phyloP scores from a whole-genome alignment of 37 sponge, comb jelly and placozoan species.

The Haliclona indistincta region DNA sequence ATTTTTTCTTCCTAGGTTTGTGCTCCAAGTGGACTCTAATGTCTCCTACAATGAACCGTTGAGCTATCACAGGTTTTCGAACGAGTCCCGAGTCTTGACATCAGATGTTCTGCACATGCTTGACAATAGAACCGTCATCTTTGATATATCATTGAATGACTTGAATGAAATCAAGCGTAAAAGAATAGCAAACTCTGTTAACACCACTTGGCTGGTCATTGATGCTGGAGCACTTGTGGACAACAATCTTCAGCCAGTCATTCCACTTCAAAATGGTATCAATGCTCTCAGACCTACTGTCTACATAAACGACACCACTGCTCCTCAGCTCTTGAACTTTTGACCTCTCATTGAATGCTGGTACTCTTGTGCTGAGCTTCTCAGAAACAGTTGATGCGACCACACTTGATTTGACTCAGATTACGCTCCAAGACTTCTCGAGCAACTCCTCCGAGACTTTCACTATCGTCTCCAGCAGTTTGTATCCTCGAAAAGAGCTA shows the following conservation, averaged over 20 bases:
- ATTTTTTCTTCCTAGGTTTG: constrained; percentile 52
- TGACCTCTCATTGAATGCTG: constrained; percentile 67
- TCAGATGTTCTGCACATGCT: constrained; percentile 54
- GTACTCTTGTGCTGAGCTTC: constrained; percentile 73
- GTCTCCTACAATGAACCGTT: constrained; percentile 55
- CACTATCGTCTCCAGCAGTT: constrained; percentile 33
- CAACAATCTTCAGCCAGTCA: constrained; percentile 68
- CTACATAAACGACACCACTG: constrained; percentile 68
- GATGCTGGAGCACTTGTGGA: constrained; percentile 61
- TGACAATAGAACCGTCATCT: constrained; percentile 74
- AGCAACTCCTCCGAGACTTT: constrained; percentile 12
- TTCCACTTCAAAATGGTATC: constrained; percentile 79
- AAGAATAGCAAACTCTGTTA: constrained; percentile 52
- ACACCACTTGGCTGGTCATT: constrained; percentile 84
- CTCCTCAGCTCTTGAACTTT: constrained; percentile 64
- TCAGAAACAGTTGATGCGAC: constrained; percentile 88
- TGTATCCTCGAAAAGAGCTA: constrained; percentile 25
- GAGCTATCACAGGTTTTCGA: constrained; percentile 56
- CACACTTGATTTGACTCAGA: constrained; percentile 69
- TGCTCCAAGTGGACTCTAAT: constrained; percentile 66
- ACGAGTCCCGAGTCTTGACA: constrained; percentile 43
- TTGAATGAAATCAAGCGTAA: constrained; percentile 88
- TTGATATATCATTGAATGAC: constrained; percentile 72
- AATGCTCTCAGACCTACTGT: constrained; percentile 37
- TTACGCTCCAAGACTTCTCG: constrained; percentile 52